Conservation (phyloP, 2,888 invertebrate genomes). For the Colostygia pectinataria region DNA sequence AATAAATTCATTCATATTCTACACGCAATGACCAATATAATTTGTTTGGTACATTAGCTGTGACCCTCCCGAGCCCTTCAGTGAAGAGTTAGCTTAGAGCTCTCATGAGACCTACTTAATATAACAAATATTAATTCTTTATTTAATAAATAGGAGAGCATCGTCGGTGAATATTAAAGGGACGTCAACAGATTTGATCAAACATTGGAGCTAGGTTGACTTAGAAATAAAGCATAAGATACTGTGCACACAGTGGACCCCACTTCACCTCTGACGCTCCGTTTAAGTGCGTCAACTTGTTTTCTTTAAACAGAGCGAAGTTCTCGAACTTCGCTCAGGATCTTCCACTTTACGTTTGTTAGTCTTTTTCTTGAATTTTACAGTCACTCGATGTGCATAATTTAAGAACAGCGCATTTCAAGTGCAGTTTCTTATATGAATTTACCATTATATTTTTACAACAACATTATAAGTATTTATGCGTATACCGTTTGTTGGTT, state of each 20-base stretch:
- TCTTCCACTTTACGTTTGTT: conserved; percentile 42
- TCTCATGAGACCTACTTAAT: conserved; percentile 27
- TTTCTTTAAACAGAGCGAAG: conserved; percentile 73
- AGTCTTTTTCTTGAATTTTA: conserved; percentile 38
- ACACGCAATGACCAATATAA: neutral
- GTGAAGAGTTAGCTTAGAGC: conserved; percentile 24
- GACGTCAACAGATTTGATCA: conserved; percentile 75
- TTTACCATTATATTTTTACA: too few relatives aligned
- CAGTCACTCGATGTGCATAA: conserved; percentile 41
- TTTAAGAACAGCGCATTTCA: conserved; percentile 25
- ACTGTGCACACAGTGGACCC: conserved; percentile 69
- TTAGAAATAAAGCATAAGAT: conserved; percentile 81
- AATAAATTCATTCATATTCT: conserved; percentile 3
- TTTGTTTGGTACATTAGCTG: conserved; percentile 15
- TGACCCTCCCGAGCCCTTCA: conserved; percentile 25
- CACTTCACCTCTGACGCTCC: conserved; percentile 69
- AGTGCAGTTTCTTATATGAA: too few relatives aligned
- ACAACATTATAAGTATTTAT: too few relatives aligned
- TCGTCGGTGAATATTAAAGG: conserved; percentile 74
- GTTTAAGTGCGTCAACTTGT: conserved; percentile 73
- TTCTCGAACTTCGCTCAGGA: too few relatives aligned
- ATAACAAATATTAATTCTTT: conserved; percentile 37
- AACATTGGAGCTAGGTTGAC: conserved; percentile 71
- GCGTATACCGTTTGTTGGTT: too few relatives aligned
- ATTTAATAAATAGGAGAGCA: conserved; percentile 55